These are phyloP conservation scores for Leucophenga varia DNA, from an alignment of 1,140 invertebrate genomes.

Conservation along the genomic window DNA sequence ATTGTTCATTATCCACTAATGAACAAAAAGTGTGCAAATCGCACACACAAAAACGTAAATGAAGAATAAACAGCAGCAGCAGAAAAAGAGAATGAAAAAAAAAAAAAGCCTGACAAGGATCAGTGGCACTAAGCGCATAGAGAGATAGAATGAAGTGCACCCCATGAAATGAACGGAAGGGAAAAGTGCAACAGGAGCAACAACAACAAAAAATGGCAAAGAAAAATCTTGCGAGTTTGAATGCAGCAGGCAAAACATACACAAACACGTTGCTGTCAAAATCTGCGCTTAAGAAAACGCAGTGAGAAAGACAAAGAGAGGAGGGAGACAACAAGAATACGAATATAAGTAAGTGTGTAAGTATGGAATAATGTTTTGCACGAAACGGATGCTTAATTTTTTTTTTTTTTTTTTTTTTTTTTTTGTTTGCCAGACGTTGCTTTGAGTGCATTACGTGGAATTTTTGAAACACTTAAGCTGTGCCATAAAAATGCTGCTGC, in stretches of 20 bases:
- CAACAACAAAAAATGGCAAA: too few relatives aligned
- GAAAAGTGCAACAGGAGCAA: too few relatives aligned
- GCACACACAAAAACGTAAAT: slow-evolving; percentile 47
- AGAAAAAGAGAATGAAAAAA: slow-evolving; percentile 43
- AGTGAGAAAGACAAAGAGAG: too few relatives aligned
- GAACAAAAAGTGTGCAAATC: slow-evolving; percentile 48
- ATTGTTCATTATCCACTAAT: slow-evolving; percentile 54
- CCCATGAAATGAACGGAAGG: slow-evolving; percentile 34
- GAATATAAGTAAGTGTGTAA: too few relatives aligned
- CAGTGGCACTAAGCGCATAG: background rate
- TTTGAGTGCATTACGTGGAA: slow-evolving; percentile 54
- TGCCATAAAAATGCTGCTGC: slow-evolving; percentile 49
- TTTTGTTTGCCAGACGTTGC: slow-evolving; percentile 25
- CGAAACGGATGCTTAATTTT: slow-evolving; percentile 40
- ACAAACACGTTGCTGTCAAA: too few relatives aligned
- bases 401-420: slow-evolving; percentile 43
- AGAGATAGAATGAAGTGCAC: background rate
- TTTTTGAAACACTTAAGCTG: slow-evolving; percentile 54
- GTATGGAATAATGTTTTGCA: too few relatives aligned
- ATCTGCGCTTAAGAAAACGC: too few relatives aligned
- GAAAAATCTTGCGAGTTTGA: too few relatives aligned
- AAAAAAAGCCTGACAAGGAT: slow-evolving; percentile 21
- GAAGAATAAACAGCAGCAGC: slow-evolving; percentile 48
- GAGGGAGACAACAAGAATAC: slow-evolving; percentile 26
- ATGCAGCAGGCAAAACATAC: too few relatives aligned